Conservation (phyloP, 2,888 invertebrate genomes). For the Lasioglossum leucozonium region DNA sequence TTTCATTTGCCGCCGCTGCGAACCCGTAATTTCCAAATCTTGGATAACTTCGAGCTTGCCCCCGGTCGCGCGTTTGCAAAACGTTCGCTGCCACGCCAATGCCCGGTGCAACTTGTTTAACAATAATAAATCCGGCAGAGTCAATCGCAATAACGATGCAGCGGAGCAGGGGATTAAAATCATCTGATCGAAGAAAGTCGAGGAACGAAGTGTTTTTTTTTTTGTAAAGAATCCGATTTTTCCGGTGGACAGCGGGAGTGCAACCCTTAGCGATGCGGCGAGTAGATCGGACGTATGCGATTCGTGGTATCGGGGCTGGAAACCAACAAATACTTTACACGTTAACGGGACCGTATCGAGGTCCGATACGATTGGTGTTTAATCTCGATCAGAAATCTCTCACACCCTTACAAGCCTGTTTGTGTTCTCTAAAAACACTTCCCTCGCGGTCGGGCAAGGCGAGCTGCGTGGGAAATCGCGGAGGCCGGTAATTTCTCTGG, state of each 20-base stretch:
- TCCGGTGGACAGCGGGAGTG: fast-evolving
- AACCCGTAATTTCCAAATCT: conserved; percentile 43
- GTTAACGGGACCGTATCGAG: conserved; percentile 56
- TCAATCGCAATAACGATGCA: too few relatives aligned
- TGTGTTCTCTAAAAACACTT: conserved; percentile 69
- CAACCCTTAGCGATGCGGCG: background rate
- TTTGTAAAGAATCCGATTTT: background rate
- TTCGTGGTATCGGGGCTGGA: conserved; percentile 48
- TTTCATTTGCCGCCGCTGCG: conserved; percentile 65
- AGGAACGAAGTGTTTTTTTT: too few relatives aligned
- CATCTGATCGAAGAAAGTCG: background rate
- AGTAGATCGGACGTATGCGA: conserved; percentile 37
- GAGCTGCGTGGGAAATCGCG: conserved; percentile 74
- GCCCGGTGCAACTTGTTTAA: too few relatives aligned
- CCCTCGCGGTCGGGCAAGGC: conserved; percentile 62
- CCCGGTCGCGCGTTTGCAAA: too few relatives aligned
- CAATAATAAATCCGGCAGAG: too few relatives aligned
- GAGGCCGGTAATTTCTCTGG: conserved; percentile 72
- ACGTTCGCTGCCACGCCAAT: too few relatives aligned
- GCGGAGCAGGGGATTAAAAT: too few relatives aligned
- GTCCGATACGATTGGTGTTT: conserved; percentile 64
- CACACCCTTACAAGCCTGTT: conserved; percentile 37
- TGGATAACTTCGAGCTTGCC: conserved; percentile 4
- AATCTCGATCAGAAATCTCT: conserved; percentile 68
- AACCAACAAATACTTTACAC: conserved; percentile 62